Evolutionary conservation across 2,113 vertebrate species (phyloP).

Genomic region (Cricetomys ansorgei): DNA sequence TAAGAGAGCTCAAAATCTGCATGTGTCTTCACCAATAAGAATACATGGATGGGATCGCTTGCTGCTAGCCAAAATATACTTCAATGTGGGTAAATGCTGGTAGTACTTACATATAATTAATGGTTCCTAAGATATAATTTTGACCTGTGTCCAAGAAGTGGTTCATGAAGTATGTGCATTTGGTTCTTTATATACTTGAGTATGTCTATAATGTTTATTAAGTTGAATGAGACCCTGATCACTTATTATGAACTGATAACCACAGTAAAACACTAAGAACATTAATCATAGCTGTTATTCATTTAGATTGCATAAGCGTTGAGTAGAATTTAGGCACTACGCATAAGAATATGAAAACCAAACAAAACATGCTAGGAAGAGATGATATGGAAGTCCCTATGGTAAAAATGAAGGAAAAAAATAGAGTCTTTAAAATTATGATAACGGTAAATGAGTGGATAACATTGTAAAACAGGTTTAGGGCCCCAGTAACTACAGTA

Average conservation of each 20-base stretch:
- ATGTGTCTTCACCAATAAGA: background rate
- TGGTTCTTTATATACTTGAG: background rate
- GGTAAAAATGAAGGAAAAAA: background rate
- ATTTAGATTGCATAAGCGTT: background rate
- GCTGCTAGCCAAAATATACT: background rate
- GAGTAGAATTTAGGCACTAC: background rate
- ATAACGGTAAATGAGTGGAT: background rate
- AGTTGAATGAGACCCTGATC: background rate
- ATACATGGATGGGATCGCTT: background rate
- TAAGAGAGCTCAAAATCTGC: background rate
- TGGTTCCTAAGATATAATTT: background rate
- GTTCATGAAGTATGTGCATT: background rate
- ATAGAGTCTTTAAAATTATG: background rate
- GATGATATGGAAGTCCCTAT: rapidly evolving
- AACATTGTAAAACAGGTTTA: too few relatives aligned
- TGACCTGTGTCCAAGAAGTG: background rate
- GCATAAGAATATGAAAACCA: background rate
- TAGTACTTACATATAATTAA: background rate
- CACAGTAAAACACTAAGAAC: background rate
- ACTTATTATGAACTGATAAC: background rate
- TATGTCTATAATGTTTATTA: background rate
- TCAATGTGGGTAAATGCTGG: background rate
- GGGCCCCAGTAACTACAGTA: background rate
- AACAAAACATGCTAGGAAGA: background rate
- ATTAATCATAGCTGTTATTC: background rate